These are phyloP conservation scores for Dendroctonus ponderosae DNA, from an alignment of 1,140 invertebrate species.

Conservation along the genomic window DNA sequence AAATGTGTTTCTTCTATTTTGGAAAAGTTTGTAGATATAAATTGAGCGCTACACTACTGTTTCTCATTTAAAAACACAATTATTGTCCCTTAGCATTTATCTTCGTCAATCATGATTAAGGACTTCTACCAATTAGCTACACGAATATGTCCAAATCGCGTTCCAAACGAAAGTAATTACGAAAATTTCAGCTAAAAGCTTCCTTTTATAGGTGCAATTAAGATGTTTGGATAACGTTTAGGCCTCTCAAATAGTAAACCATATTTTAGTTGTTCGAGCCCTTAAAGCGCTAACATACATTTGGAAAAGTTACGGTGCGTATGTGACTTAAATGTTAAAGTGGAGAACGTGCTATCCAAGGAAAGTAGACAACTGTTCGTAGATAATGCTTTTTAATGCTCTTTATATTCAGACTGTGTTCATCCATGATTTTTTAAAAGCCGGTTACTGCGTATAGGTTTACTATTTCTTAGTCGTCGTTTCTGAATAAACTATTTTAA, in stretches of 20 bases:
- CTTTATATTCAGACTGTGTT: too few species aligned
- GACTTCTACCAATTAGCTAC: constrained; percentile 6
- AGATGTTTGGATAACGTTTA: constrained; percentile 27
- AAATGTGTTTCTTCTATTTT: constrained; percentile 2
- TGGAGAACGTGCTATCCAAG: background rate
- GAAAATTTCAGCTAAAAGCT: constrained; percentile 27
- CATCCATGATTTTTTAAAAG: too few species aligned
- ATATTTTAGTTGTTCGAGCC: constrained; percentile 13
- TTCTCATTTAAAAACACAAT: too few species aligned
- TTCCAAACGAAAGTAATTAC: constrained; percentile 16
- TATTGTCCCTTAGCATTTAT: background rate
- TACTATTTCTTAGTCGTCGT: too few species aligned
- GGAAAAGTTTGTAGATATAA: background rate
- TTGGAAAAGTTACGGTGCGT: too few species aligned
- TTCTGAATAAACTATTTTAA: too few species aligned
- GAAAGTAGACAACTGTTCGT: too few species aligned
- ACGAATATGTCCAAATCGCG: constrained; percentile 20
- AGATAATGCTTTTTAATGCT: too few species aligned
- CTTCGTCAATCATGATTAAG: constrained; percentile 10
- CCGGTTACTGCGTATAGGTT: too few species aligned
- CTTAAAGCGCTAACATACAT: too few species aligned
- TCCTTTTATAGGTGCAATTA: constrained; percentile 24
- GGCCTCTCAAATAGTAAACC: constrained; percentile 8
- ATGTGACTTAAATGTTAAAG: background rate
- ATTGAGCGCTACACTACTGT: too few species aligned